Percentiles rank a stretch among this genome's conserved stretches.
These are phyloP conservation scores for Lanistes nyassanus DNA, from an alignment of 1,140 invertebrate genomes.

Conservation along the genomic window DNA sequence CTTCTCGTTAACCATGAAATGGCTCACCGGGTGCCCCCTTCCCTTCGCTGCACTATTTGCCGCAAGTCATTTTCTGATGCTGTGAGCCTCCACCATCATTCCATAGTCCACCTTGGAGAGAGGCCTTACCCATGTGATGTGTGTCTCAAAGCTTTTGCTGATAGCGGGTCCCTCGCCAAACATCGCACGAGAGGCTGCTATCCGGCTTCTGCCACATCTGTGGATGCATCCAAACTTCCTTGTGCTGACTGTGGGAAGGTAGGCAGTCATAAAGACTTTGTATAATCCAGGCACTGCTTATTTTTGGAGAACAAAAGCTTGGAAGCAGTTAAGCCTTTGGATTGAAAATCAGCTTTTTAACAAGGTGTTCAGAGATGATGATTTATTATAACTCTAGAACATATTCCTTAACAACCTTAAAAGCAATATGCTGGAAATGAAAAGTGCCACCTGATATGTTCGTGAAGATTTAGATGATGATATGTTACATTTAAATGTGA, in stretches of 20 bases:
- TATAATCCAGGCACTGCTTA: too few relatives aligned
- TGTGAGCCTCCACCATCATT: slow-evolving; percentile 1
- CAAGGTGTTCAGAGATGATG: too few relatives aligned
- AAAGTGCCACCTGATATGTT: too few relatives aligned
- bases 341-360: background rate
- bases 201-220: slow-evolving; percentile 79
- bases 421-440: too few relatives aligned
- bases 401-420: too few relatives aligned
- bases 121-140: slow-evolving; percentile 43
- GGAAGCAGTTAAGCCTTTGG: background rate
- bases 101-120: slow-evolving; percentile 19
- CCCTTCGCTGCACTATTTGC: slow-evolving; percentile 19
- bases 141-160: slow-evolving; percentile 45
- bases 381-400: too few relatives aligned
- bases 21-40: slow-evolving; percentile 10
- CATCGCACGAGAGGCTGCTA: slow-evolving; percentile 72
- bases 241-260: slow-evolving; percentile 22
- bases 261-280: too few relatives aligned
- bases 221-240: slow-evolving; percentile 56
- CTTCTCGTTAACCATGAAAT: slow-evolving; percentile 14
- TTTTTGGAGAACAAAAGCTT: too few relatives aligned
- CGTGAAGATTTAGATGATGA: too few relatives aligned
- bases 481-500: too few relatives aligned
- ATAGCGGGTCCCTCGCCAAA: slow-evolving; percentile 33
- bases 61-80: slow-evolving; percentile 16